Evolutionary conservation across 2,888 invertebrate species (phyloP), one percentile per base, ranked within the genome.

Genomic region (Stratiomys singularior): DNA sequence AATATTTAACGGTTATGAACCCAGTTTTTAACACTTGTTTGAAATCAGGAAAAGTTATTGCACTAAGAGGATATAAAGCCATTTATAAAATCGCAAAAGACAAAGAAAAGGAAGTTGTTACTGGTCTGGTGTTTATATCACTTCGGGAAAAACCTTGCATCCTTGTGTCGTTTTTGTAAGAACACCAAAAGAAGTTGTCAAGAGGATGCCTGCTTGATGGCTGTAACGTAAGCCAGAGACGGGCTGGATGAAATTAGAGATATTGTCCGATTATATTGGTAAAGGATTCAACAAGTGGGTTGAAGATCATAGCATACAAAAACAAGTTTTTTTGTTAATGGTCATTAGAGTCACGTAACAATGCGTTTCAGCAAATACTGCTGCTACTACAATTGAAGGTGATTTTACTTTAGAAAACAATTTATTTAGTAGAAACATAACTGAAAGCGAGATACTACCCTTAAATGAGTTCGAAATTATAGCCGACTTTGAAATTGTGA

Each of bases 141-240:
- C 52, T 52, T 52, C 52, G 15, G 52, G 52, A 52, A 13, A 52
- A 52, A 52, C 15, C 15, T 52, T 13, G 52, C 52, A 5, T 52
- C 15, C 52, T 52, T 52, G 52, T n/a, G 15, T 52, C 52, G 52
- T 52, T 52, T 52, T 52, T 52, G 52, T 52, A 52, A 52, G 52
- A 52, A 5, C 18, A 52, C 18, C 15, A 52, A 52, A 52, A 52
- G 15, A 52, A n/a, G 4, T 52, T 13, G 15, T 52, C 15, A 52
- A 52, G 7, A 52, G 52, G 4, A 52, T 52, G 52, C 52, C 52
- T 52, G 52, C 15, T 52, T 2, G 18, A 52, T 9, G 15, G 52
- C 15, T 52, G 4, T 52, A 9, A 52, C 7, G 52, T 9, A 52
- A 52, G 15, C 15, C 52, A 52, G 52, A 52, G 52, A 52, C 52